Evolutionary conservation across 2,888 invertebrate genomes (phyloP).

Genomic region (Eupithecia subfuscata): DNA sequence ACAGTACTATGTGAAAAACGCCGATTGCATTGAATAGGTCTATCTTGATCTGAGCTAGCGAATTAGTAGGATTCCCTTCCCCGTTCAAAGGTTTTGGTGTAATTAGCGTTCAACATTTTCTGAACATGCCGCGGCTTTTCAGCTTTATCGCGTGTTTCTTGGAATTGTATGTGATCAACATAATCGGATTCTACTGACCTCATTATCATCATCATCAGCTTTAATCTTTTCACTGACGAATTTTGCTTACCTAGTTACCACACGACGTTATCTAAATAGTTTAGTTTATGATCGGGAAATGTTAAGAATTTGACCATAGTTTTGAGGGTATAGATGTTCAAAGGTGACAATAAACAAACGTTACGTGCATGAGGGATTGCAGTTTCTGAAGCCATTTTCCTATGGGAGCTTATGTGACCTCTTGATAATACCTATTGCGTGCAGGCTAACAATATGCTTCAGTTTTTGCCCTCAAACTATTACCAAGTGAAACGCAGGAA

Average conservation of each 20-base stretch:
- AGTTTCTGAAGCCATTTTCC: constrained; percentile 1
- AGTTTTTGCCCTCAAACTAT: constrained; percentile 18
- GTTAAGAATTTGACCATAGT: not conserved
- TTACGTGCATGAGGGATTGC: not conserved
- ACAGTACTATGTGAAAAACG: constrained; percentile 28
- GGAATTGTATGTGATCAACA: not conserved
- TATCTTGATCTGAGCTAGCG: constrained; percentile 29
- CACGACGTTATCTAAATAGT: not conserved
- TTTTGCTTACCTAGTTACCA: not conserved
- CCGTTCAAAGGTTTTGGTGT: constrained; percentile 34
- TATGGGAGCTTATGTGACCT: constrained; percentile 13
- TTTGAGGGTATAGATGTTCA: not conserved
- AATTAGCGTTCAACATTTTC: constrained; percentile 27
- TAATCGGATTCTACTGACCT: not conserved
- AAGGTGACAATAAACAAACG: not conserved
- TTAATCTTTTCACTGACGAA: not conserved
- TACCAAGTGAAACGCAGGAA: constrained; percentile 27
- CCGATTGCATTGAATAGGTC: constrained; percentile 32
- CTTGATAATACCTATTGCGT: constrained; percentile 29
- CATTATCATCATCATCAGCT: not conserved
- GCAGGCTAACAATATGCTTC: constrained; percentile 23
- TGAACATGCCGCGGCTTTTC: constrained; percentile 13
- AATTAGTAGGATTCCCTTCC: constrained; percentile 32
- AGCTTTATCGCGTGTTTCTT: constrained; percentile 12
- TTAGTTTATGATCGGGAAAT: not conserved